Evolutionary conservation across 2,888 invertebrate species (phyloP).

Genomic region (Dromius quadrimaculatus): DNA sequence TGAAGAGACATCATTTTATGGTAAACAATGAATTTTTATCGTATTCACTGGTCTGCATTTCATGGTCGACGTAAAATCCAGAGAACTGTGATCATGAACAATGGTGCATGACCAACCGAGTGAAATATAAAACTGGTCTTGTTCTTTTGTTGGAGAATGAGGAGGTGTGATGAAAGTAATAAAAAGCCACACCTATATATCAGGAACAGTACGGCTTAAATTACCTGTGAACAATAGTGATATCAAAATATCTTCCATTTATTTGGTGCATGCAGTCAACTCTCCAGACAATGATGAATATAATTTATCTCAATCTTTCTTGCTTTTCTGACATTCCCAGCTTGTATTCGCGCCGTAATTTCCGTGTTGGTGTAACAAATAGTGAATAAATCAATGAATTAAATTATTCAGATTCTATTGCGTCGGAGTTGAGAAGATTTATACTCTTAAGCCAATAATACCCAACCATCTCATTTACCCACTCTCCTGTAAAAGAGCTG

Average conservation of each 20-base stretch:
- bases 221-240: conserved; percentile 49
- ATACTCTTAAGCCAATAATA: too few species aligned
- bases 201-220: conserved; percentile 50
- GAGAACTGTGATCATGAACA: conserved; percentile 29
- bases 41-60: conserved; percentile 26
- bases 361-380: too few species aligned
- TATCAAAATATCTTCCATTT: conserved; percentile 17
- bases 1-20: too few species aligned
- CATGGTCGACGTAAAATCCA: conserved; percentile 29
- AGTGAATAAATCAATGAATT: too few species aligned
- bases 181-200: conserved; percentile 50
- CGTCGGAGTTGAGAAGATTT: too few species aligned
- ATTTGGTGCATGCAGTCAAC: neutral
- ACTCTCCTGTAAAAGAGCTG: neutral
- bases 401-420: too few species aligned
- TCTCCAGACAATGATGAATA: neutral
- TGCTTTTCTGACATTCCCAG: too few species aligned
- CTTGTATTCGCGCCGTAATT: too few species aligned
- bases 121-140: conserved; percentile 36
- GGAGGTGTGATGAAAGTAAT: conserved; percentile 17
- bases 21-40: conserved; percentile 38
- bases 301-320: neutral
- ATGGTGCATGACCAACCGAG: conserved; percentile 23
- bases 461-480: too few species aligned
- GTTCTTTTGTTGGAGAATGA: conserved; percentile 23